Evolutionary conservation across 2,797 vertebrate species (phyloP).

Genomic region (Argentina silus): DNA sequence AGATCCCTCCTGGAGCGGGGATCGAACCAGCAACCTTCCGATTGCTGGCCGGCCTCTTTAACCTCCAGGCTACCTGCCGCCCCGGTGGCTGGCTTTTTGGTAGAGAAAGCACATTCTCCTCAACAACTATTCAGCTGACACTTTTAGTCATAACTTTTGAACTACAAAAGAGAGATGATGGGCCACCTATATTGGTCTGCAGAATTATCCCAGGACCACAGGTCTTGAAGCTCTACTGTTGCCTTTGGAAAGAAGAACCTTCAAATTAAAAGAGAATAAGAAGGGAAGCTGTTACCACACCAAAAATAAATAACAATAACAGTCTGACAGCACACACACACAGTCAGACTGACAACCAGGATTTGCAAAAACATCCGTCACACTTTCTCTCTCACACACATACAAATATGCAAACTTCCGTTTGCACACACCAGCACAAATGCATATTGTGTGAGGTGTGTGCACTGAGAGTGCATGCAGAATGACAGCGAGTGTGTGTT

Average conservation of each 20-base stretch:
- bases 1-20: too few species aligned
- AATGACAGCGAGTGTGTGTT: neutral
- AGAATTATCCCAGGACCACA: slow-evolving; percentile 2
- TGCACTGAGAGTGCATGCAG: neutral
- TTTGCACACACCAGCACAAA: neutral
- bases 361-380: neutral
- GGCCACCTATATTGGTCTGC: slow-evolving; percentile 1
- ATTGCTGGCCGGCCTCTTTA: too few species aligned
- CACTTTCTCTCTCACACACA: too few species aligned
- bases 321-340: too few species aligned
- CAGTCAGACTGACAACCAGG: neutral
- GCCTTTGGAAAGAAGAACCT: neutral
- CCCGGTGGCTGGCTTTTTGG: neutral
- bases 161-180: slow-evolving; percentile 7
- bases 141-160: slow-evolving; percentile 15
- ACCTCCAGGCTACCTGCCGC: too few species aligned
- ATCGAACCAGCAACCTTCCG: too few species aligned
- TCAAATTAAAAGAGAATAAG: slow-evolving; percentile 8
- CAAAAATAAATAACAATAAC: too few species aligned
- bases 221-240: neutral
- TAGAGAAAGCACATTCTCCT: neutral
- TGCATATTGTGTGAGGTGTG: neutral
- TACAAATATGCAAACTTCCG: too few species aligned
- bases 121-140: neutral
- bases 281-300: neutral